Evolutionary conservation across 2,113 vertebrate genomes (phyloP).

Genomic region (Brachypodius melanocephalos): DNA sequence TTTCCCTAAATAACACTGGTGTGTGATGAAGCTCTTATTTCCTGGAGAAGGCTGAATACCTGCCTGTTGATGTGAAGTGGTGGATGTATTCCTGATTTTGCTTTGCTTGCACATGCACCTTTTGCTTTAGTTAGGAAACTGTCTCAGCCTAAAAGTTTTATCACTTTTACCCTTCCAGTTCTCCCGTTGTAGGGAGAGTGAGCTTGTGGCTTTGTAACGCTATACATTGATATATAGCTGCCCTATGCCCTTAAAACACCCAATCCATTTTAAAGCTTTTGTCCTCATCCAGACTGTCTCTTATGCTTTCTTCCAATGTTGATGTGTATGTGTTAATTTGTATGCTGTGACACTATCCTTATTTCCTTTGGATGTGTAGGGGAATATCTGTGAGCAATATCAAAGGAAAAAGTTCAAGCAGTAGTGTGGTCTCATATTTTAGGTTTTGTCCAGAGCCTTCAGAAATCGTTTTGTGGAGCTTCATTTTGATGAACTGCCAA

Average conservation of each 20-base stretch:
- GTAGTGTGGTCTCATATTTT: background rate
- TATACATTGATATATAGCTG: too few species aligned
- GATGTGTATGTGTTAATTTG: background rate
- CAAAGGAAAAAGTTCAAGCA: background rate
- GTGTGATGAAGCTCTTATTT: background rate
- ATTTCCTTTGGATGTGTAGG: background rate
- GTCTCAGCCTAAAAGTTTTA: background rate
- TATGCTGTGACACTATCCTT: background rate
- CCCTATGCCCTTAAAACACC: background rate
- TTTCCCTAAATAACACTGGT: background rate
- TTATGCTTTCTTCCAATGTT: background rate
- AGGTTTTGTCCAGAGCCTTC: constrained; percentile 96
- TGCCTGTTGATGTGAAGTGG: background rate
- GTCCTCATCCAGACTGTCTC: background rate
- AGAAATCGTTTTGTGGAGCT: constrained; percentile 96
- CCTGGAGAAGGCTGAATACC: background rate
- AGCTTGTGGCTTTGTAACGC: background rate
- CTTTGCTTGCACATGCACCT: background rate
- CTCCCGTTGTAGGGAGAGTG: background rate
- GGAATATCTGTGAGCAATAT: background rate
- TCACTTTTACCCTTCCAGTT: background rate
- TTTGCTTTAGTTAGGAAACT: background rate
- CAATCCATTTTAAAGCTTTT: background rate
- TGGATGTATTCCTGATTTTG: background rate
- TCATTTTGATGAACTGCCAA: constrained; percentile 94